These are phyloP conservation scores for Lepidurus arcticus DNA, from an alignment of 1,140 invertebrate genomes.

Conservation along the genomic window DNA sequence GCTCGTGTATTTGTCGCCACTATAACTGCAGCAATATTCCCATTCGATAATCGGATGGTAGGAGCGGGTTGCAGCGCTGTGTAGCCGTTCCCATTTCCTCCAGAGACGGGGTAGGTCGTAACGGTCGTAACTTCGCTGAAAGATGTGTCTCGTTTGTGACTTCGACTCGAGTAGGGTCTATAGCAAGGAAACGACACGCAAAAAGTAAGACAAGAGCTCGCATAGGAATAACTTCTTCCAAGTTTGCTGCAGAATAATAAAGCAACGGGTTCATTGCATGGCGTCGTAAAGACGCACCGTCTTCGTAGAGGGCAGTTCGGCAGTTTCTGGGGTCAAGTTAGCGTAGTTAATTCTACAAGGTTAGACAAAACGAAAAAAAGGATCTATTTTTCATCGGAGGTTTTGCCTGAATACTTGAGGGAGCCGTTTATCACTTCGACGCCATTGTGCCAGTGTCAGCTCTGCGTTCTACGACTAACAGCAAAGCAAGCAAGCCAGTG, in stretches of 20 bases:
- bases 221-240: no score
- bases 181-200: neutral
- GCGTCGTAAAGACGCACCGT: slow-evolving; percentile 43
- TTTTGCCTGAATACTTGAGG: slow-evolving; percentile 53
- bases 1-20: neutral
- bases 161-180: slow-evolving; percentile 7
- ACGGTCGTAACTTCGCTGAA: slow-evolving; percentile 35
- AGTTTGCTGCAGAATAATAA: neutral
- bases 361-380: slow-evolving; percentile 37
- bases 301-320: no score
- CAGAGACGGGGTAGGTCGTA: slow-evolving; percentile 8
- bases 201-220: neutral
- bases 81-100: neutral
- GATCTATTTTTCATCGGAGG: slow-evolving; percentile 74
- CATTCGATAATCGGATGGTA: slow-evolving; percentile 9
- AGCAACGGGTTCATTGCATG: neutral
- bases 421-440: neutral
- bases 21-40: slow-evolving; percentile 1
- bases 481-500: neutral
- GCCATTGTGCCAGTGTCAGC: neutral
- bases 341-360: no score
- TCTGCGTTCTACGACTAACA: neutral
- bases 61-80: neutral
- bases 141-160: slow-evolving; percentile 35
- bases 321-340: no score